Conservation (phyloP, 2,888 invertebrate genomes). For the Nowickia ferox region DNA sequence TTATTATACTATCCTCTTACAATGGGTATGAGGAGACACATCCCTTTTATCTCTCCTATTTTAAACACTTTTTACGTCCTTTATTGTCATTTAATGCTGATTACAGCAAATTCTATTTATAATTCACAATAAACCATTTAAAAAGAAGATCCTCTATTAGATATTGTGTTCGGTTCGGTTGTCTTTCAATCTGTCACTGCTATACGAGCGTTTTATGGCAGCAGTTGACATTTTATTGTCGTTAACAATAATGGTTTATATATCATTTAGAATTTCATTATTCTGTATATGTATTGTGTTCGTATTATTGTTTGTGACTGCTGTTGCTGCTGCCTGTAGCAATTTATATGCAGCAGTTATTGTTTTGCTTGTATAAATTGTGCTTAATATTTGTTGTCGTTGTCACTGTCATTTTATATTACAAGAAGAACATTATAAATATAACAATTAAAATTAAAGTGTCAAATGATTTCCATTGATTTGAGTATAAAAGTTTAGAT, state of each 20-base stretch:
- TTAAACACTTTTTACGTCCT: slow-evolving; percentile 2
- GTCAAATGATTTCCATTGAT: slow-evolving; percentile 27
- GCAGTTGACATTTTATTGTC: slow-evolving; percentile 69
- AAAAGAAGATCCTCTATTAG: not conserved
- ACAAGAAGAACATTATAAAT: slow-evolving; percentile 17
- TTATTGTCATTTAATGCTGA: slow-evolving; percentile 66
- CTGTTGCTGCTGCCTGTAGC: slow-evolving; percentile 6
- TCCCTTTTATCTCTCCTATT: not conserved
- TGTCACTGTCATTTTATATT: slow-evolving; percentile 36
- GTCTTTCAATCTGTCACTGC: slow-evolving; percentile 13
- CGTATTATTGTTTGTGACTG: slow-evolving; percentile 10
- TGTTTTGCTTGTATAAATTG: slow-evolving; percentile 30
- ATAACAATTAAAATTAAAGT: slow-evolving; percentile 28
- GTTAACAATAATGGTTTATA: slow-evolving; percentile 58
- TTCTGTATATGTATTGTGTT: not conserved
- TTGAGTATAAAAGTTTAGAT: slow-evolving; percentile 3
- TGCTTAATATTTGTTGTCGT: slow-evolving; percentile 5
- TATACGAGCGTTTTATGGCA: slow-evolving; percentile 42
- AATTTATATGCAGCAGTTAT: slow-evolving; percentile 47
- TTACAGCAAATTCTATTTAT: slow-evolving; percentile 59
- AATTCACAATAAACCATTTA: slow-evolving; percentile 13
- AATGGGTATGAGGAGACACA: not conserved
- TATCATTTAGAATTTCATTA: slow-evolving; percentile 49
- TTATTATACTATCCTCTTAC: not conserved
- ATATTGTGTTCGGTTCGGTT: not conserved